Base-by-base conservation (phyloP, 2,113 vertebrate species). In the Macheiramphus alcinus region DNA sequence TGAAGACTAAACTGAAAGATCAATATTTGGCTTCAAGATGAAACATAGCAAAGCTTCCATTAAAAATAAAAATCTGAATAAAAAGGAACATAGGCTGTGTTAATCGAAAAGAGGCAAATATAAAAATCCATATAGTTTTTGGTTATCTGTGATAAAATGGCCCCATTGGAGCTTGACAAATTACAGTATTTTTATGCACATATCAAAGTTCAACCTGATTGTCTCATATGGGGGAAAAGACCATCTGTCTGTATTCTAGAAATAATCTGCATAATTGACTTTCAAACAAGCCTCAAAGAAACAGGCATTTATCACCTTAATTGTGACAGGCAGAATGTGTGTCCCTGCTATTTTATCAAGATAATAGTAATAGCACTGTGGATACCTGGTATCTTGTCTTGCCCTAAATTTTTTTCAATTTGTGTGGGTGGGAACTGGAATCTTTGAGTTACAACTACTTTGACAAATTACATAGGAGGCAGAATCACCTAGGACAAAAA, bases 181-280 rank as follows among this genome's bases (percentile, higher is more conserved):
- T 98, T 97, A 97, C 93, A 93, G 92, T 97, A 93, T 97, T 97
- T 98, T 98, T 96, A 94, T 97, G 97, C 95, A 97, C 96, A 91
- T 95, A 98, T 96, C 97, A 98, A 98, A 98, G 97, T 98, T 98
- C 97, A 98, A 96, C 97, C 98, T 98, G 97, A 98, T 98, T 98
- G 93, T 98, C 96, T 98, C 95, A 83, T 97, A 95, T 96, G 94
- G 96, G 96, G 97, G 97, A 97, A 96, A 98, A 97, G 94, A 94
- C 98, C 98, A 98, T 98, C 98, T 98, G 98, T 98, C 97, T 98
- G 95, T 98, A 97, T 98, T 97, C 97, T 97, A 95, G 94, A 98
- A 98, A 98, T 98, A 98, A 98, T 98, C 97, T 98, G 96, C 97
- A 98, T 98, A 98, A 98, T 98, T 98, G 98, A 98, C 98, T 98